Evolutionary conservation across 2,888 invertebrate species (phyloP), one percentile per base, ranked within the genome.

Genomic region (Volucella zonaria): DNA sequence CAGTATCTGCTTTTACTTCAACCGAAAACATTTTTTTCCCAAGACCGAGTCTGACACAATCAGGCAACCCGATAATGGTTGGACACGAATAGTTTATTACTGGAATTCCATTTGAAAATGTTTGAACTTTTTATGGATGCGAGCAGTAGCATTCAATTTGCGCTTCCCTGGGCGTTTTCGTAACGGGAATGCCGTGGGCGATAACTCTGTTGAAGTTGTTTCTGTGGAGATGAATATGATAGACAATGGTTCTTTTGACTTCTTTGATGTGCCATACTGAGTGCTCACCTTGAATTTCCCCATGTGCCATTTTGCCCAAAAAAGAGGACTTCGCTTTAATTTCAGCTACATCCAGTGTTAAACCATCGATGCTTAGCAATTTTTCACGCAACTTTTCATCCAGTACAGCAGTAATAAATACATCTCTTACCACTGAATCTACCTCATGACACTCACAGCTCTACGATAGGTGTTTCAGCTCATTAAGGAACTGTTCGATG

Each of bases 351-450:
- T 14, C 40, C 3, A 56, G n/a, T 40, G 56, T 56, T 38, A 56
- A 56, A 56, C 38, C 14, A 8, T 38, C 40, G 9, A 43, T 59
- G 14, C 43, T 31, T 23, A 67, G 43, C 54, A 67, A 11, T 43
- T 23, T 40, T 23, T 43, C 42, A 11, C 67, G 12, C n/a, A 67
- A 43, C 15, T 38, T n/a, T n/a, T n/a, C n/a, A n/a, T 67, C 54
- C n/a, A 11, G 42, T 8, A 67, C 6, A 2, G 43, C 54, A 67
- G 52, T 31, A n/a, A 67, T 67, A 18, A 67, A 67, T n/a, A 67
- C 43, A 14, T 52, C 67, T 43, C 54, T 31, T n/a, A 67, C 54
- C 67, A 54, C 45, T 10, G 23, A 38, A n/a, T 38, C 9, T n/a
- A 3, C 23, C 4, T 43, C 23, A 11, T 67, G 23, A 45, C 38